Evolutionary conservation across 64 coral and sea anemone species (phyloP).

Genomic region (Dendronephthya gigantea): DNA sequence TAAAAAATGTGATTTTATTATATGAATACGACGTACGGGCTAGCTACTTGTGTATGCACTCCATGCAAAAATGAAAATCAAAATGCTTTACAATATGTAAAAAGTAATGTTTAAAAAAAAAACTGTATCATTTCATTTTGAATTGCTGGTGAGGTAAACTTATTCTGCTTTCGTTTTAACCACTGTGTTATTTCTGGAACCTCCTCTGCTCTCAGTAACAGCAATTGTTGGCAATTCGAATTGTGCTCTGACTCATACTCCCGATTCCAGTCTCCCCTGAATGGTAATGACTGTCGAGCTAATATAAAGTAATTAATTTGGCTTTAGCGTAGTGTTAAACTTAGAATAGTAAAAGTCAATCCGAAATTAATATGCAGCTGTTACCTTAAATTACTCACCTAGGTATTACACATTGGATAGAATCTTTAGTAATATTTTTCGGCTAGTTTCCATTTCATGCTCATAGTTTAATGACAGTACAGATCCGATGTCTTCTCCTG

Average conservation of each 20-base stretch:
- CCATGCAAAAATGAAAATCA: conserved; percentile 8
- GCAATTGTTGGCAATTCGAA: conserved; percentile 15
- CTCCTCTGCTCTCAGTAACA: background rate
- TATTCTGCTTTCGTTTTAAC: background rate
- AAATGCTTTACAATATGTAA: background rate
- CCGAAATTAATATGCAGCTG: background rate
- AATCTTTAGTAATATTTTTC: conserved; percentile 15
- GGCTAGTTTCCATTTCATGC: background rate
- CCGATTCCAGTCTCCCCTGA: background rate
- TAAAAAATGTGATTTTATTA: conserved; percentile 1
- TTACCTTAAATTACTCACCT: conserved; percentile 11
- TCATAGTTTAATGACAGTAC: background rate
- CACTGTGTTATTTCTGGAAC: conserved; percentile 12
- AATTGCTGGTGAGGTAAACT: conserved; percentile 9
- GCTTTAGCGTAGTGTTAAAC: too few species aligned
- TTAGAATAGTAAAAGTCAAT: conserved; percentile 5
- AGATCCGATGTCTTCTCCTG: background rate
- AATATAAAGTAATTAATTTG: too few species aligned
- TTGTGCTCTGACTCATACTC: conserved; percentile 8
- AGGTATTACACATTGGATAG: background rate
- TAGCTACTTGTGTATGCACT: too few species aligned
- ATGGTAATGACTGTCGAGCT: background rate
- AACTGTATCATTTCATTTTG: conserved; percentile 26
- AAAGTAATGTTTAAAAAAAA: background rate
- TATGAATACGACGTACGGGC: background rate